phyloP scores from a whole-genome alignment of 2,888 invertebrate species.

The Ornithoptera alexandrae region DNA sequence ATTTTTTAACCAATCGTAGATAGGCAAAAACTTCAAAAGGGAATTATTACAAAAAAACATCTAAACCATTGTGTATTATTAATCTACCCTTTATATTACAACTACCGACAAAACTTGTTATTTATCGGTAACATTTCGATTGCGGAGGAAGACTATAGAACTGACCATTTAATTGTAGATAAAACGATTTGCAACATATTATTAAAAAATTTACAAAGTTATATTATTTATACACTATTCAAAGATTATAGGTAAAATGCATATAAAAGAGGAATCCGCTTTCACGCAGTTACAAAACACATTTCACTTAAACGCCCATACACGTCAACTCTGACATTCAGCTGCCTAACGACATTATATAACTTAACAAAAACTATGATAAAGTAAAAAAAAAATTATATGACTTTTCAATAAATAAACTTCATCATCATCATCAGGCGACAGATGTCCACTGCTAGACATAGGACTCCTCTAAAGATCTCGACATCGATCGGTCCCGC shows the following conservation, averaged over 20 bases:
- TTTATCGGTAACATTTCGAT: too few species aligned
- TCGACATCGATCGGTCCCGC: too few species aligned
- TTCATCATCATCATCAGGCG: background rate
- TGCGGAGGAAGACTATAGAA: too few species aligned
- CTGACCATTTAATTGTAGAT: background rate
- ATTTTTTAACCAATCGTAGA: too few species aligned
- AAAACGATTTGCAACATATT: background rate
- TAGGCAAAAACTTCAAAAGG: background rate
- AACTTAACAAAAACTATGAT: background rate
- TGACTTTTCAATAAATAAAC: background rate
- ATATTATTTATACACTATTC: background rate
- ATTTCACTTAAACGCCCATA: conserved; percentile 2
- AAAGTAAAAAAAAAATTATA: background rate
- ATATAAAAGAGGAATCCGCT: conserved; percentile 13
- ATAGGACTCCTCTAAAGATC: too few species aligned
- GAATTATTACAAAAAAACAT: too few species aligned
- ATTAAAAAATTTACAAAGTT: background rate
- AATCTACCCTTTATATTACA: too few species aligned
- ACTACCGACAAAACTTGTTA: too few species aligned
- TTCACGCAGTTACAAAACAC: conserved; percentile 8
- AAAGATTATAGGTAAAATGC: background rate
- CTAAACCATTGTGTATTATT: too few species aligned
- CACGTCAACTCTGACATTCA: background rate
- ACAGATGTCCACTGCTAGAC: too few species aligned
- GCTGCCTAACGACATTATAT: background rate